Conservation (phyloP, 2,113 vertebrate species). For the Austrofundulus limnaeus region DNA sequence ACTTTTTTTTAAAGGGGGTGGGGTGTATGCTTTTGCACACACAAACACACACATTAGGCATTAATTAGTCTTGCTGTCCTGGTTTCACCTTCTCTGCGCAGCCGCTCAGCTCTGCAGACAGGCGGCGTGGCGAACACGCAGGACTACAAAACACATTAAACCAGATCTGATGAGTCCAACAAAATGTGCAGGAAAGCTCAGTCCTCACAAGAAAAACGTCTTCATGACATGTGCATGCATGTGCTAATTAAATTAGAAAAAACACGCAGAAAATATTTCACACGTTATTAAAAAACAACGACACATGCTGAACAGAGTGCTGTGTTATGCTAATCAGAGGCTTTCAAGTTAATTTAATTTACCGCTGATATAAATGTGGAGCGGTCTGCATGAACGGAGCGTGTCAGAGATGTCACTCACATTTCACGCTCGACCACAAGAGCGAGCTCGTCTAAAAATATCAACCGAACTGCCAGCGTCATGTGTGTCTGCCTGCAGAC, state of each 20-base stretch:
- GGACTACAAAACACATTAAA: conserved; percentile 14
- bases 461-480: neutral
- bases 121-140: conserved; percentile 3
- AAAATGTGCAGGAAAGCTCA: neutral
- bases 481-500: too few species aligned
- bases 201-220: neutral
- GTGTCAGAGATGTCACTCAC: conserved; percentile 52
- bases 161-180: conserved; percentile 6
- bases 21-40: conserved; percentile 40
- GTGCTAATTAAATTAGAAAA: neutral
- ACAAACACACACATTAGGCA: conserved; percentile 53
- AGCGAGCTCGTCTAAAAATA: neutral
- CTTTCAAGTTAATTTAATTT: conserved; percentile 64
- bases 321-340: conserved; percentile 52
- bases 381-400: conserved; percentile 61
- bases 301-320: conserved; percentile 49
- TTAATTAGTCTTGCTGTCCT: conserved; percentile 54
- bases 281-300: conserved; percentile 19
- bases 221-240: neutral
- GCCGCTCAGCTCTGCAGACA: conserved; percentile 31
- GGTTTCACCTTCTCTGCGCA: conserved; percentile 44
- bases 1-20: conserved; percentile 40
- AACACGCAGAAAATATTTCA: conserved; percentile 17
- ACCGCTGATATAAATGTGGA: conserved; percentile 62
- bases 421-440: conserved; percentile 18